Conservation (phyloP, 2,888 invertebrate genomes). For the Ormyrus pomaceus region DNA sequence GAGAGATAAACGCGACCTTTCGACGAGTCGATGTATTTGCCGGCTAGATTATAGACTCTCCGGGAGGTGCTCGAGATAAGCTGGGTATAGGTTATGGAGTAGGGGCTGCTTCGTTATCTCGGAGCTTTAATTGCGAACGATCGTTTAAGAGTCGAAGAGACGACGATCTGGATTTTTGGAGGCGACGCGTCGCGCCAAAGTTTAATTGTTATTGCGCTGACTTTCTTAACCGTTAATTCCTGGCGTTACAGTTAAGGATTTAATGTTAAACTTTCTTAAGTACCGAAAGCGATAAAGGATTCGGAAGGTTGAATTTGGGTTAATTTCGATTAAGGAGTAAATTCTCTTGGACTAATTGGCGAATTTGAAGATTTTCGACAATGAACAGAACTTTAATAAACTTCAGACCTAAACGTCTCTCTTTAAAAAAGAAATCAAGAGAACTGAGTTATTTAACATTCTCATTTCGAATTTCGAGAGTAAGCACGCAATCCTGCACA, state of each 20-base stretch:
- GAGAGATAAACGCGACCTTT: constrained; percentile 45
- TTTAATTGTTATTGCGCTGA: constrained; percentile 9
- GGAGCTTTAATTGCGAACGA: constrained; percentile 30
- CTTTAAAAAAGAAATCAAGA: too few relatives aligned
- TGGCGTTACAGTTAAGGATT: too few relatives aligned
- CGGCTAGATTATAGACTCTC: neutral
- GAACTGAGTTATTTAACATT: too few relatives aligned
- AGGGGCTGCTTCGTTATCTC: constrained; percentile 24
- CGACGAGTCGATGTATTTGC: constrained; percentile 33
- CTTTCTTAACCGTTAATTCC: neutral
- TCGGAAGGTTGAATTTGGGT: neutral
- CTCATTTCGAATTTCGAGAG: too few relatives aligned
- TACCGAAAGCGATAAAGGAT: neutral
- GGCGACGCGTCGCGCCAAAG: too few relatives aligned
- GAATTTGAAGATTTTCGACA: too few relatives aligned
- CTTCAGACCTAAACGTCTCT: too few relatives aligned
- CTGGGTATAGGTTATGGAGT: constrained; percentile 16
- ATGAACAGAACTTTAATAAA: too few relatives aligned
- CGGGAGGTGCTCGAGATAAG: constrained; percentile 37
- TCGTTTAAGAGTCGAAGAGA: neutral
- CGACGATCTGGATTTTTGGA: neutral
- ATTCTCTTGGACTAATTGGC: neutral
- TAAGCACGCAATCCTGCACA: too few relatives aligned
- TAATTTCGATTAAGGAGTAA: neutral
- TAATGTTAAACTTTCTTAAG: too few relatives aligned